phyloP scores from a whole-genome alignment of 2,797 vertebrate genomes.

The Schizothorax lantsangensis region DNA sequence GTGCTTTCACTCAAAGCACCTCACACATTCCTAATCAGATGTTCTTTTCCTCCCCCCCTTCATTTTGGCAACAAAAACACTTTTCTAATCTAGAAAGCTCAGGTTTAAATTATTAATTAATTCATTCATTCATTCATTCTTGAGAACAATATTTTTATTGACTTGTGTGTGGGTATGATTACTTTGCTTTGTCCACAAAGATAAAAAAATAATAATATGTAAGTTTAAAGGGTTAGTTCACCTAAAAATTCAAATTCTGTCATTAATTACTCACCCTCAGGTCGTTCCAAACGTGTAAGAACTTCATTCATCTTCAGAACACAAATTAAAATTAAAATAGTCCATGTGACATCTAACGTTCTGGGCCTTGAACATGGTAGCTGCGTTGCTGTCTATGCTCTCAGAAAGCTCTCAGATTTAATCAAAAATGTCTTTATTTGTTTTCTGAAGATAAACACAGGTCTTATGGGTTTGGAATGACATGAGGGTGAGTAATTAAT shows the following conservation, averaged over 20 bases:
- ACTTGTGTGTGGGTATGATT: neutral
- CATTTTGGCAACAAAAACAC: slow-evolving; percentile 8
- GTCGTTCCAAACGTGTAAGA: neutral
- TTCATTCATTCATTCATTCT: neutral
- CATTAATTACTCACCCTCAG: neutral
- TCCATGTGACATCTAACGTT: too few species aligned
- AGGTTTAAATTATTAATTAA: slow-evolving; percentile 16
- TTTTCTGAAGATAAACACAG: neutral
- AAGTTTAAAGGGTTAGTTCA: neutral
- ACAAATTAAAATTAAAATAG: neutral
- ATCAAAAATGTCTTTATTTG: neutral
- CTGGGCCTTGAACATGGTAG: too few species aligned
- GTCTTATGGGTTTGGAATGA: neutral
- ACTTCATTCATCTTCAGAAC: neutral
- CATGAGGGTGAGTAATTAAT: neutral
- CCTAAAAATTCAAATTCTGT: neutral
- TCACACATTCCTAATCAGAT: slow-evolving; percentile 37
- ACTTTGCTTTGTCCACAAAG: neutral
- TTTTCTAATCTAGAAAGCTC: slow-evolving; percentile 35
- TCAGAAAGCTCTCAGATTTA: too few species aligned
- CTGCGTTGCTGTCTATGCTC: too few species aligned
- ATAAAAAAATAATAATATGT: neutral
- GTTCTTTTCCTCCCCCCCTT: neutral
- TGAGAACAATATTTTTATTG: neutral
- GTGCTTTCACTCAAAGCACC: slow-evolving; percentile 2